Evolutionary conservation across 2,113 vertebrate species (phyloP), one percentile per base, ranked within the genome.

Genomic region (Plectropomus leopardus): DNA sequence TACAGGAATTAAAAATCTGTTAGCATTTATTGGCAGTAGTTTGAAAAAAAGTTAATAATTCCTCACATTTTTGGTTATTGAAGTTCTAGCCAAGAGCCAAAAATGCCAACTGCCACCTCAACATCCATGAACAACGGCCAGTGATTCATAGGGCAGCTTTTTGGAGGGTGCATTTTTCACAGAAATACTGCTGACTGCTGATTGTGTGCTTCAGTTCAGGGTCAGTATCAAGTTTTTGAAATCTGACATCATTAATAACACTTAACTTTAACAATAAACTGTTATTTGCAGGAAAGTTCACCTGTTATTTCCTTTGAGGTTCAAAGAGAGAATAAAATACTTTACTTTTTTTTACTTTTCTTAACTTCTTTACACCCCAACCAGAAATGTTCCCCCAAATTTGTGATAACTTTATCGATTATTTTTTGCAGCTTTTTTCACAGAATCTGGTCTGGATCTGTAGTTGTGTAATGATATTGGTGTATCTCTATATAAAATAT

Each of bases 81-180:
- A 26, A 47, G 26, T 45, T 21, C 28, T 6, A 21, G 50, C 34
- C 10, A 15, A 34, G n/a, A 67, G 23, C 21, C 17, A 44, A 57
- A 40, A 71, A 61, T 67, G 54, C 61, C 55, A 58, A 15, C 55
- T 42, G n/a, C 30, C 42, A 64, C n/a, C 23, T 36, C 51, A 72
- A 32, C 63, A 51, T 51, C 23, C 17, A 34, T 24, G 47, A 4
- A 30, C 19, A n/a, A n/a, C n/a, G n/a, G n/a, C n/a, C n/a, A 5
- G 47, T 53, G 59, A 74, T 78, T 74, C 65, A 67, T 55, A 36
- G 23, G 19, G n/a, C 65, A 61, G 28, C 23, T 68, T 72, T 82
- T 44, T 65, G 53, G 47, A 54, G 30, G 10, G 61, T 58, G 44
- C 1, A 34, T 58, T 53, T 58, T 72, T 45, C 16, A 10, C 23